Conservation (phyloP, 2,113 vertebrate genomes). For the Hymenochirus boettgeri region DNA sequence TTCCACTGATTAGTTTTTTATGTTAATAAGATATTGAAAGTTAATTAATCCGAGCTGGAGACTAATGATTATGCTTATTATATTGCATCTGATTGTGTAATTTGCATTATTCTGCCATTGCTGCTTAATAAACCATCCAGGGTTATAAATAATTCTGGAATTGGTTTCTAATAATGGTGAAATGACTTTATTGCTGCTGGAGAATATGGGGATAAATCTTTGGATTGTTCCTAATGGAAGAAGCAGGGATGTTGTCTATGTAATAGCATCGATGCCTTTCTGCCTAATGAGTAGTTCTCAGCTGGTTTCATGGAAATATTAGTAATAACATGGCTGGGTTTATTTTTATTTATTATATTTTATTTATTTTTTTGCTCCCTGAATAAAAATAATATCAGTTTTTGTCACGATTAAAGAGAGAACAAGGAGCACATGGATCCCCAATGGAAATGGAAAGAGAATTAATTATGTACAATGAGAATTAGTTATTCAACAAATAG, state of each 20-base stretch:
- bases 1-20: conserved; percentile 88
- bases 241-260: neutral
- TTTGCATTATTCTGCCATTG: conserved; percentile 93
- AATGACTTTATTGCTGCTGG: conserved; percentile 70
- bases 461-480: too few species aligned
- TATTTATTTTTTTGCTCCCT: too few species aligned
- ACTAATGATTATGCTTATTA: conserved; percentile 88
- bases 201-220: conserved; percentile 51
- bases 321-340: too few species aligned
- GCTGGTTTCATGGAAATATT: too few species aligned
- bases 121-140: conserved; percentile 85
- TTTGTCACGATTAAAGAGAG: too few species aligned
- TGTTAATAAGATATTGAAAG: conserved; percentile 84
- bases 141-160: conserved; percentile 87
- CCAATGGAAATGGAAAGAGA: too few species aligned
- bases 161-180: conserved; percentile 82
- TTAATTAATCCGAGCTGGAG: conserved; percentile 79
- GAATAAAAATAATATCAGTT: too few species aligned
- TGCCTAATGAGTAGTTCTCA: too few species aligned
- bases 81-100: conserved; percentile 82
- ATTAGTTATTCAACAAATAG: too few species aligned
- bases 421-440: too few species aligned
- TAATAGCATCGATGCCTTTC: conserved; percentile 21
- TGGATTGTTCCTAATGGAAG: conserved; percentile 60
- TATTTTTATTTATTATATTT: too few species aligned